Percentiles rank a stretch among this genome's conserved stretches.
Evolutionary conservation across 2,888 invertebrate genomes (phyloP).

Genomic region (Matsumyia berberina): DNA sequence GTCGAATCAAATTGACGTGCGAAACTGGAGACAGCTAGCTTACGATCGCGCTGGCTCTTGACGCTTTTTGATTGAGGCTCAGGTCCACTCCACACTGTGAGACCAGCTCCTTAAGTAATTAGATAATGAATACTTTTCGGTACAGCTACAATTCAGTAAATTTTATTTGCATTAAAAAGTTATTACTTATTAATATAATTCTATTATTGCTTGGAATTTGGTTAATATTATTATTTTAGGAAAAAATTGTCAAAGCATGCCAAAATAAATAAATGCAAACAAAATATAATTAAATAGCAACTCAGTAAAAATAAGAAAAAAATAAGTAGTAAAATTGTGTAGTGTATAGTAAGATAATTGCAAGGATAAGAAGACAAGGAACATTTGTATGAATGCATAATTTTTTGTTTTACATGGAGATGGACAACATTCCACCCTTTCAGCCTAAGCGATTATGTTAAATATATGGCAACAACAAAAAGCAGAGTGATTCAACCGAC

Average conservation of each 20-base stretch:
- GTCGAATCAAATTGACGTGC: too few relatives aligned
- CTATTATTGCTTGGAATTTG: not conserved
- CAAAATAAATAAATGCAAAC: constrained; percentile 20
- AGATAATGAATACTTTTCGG: not conserved
- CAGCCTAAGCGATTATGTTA: constrained; percentile 12
- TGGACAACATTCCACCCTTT: not conserved
- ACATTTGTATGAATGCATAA: not conserved
- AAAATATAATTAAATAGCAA: constrained; percentile 26
- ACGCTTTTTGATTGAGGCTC: too few relatives aligned
- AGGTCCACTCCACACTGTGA: too few relatives aligned
- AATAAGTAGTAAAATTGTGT: constrained; percentile 27
- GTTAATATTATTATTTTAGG: not conserved
- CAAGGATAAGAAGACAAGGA: constrained; percentile 21
- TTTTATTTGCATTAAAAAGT: not conserved
- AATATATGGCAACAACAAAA: constrained; percentile 22
- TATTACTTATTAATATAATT: not conserved
- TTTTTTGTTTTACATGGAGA: not conserved
- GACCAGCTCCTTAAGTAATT: too few relatives aligned
- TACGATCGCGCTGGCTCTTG: too few relatives aligned
- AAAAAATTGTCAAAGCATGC: constrained; percentile 15
- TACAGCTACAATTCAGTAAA: constrained; percentile 37
- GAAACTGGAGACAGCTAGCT: too few relatives aligned
- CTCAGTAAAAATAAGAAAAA: constrained; percentile 13
- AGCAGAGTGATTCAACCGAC: constrained; percentile 14
- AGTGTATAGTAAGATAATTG: constrained; percentile 11